Evolutionary conservation across 2,888 invertebrate genomes (phyloP).

Genomic region (Acleris holmiana): DNA sequence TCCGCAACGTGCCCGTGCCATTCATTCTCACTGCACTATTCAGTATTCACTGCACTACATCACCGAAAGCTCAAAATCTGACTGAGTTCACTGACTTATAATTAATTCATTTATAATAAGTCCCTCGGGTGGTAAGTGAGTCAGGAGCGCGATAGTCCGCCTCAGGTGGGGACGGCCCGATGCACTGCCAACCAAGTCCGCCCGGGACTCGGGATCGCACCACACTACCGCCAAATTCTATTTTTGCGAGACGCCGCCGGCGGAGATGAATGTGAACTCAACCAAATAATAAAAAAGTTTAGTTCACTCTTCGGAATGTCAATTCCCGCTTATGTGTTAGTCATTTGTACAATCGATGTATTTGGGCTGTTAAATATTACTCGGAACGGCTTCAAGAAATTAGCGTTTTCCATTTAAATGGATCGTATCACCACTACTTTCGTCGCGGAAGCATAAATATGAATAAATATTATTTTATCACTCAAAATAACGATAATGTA

Average conservation of each 20-base stretch:
- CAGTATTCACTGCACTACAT: conserved; percentile 44
- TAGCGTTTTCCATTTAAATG: background rate
- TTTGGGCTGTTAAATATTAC: too few relatives aligned
- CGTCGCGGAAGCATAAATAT: too few relatives aligned
- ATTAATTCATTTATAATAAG: conserved; percentile 12
- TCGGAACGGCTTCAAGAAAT: too few relatives aligned
- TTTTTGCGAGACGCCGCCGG: conserved; percentile 82
- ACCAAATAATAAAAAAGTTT: conserved; percentile 69
- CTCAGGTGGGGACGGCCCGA: conserved; percentile 67
- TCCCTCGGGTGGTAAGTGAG: conserved; percentile 20
- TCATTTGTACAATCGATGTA: background rate
- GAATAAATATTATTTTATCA: background rate
- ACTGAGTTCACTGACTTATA: conserved; percentile 16
- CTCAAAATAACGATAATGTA: conserved; percentile 4
- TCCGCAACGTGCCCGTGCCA: conserved; percentile 84
- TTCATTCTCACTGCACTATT: conserved; percentile 68
- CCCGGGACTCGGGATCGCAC: conserved; percentile 73
- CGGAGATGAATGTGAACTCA: conserved; percentile 72
- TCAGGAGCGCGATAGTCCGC: conserved; percentile 47
- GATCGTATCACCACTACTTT: too few relatives aligned
- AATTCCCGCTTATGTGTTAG: conserved; percentile 41
- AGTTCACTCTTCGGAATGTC: conserved; percentile 41
- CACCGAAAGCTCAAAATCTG: conserved; percentile 36
- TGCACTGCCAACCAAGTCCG: conserved; percentile 67
- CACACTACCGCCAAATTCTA: conserved; percentile 81